Percentiles rank a stretch among this genome's conserved stretches.
Evolutionary conservation across 1,140 invertebrate species (phyloP).

Genomic region (Pissodes strobi): DNA sequence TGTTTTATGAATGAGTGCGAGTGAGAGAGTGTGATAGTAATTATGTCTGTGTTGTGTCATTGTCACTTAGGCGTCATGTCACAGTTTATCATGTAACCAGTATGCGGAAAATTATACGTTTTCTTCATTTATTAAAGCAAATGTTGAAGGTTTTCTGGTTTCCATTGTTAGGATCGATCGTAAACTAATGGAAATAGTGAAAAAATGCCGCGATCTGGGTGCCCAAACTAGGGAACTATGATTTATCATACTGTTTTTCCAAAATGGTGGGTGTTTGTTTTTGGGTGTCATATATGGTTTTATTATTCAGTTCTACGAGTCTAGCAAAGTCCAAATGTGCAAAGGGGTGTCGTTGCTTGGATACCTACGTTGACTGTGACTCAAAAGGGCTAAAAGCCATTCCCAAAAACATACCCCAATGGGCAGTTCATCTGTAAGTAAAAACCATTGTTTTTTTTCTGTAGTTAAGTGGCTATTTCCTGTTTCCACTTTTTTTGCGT

Average conservation of each 20-base stretch:
- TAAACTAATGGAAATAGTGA: constrained; percentile 17
- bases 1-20: no score
- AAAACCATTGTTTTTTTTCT: no score
- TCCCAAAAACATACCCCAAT: constrained; percentile 62
- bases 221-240: constrained; percentile 42
- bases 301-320: constrained; percentile 40
- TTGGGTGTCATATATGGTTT: constrained; percentile 49
- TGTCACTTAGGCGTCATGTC: constrained; percentile 17
- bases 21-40: no score
- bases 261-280: constrained; percentile 55
- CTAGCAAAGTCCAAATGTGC: constrained; percentile 60
- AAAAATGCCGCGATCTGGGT: constrained; percentile 2
- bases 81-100: constrained; percentile 35
- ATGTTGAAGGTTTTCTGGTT: constrained; percentile 5
- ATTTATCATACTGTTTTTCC: constrained; percentile 49
- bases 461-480: no score
- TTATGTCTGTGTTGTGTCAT: no score
- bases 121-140: constrained; percentile 15
- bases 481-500: no score
- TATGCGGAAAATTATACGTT: constrained; percentile 31
- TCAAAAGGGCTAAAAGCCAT: constrained; percentile 62
- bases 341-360: constrained; percentile 63
- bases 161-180: neutral
- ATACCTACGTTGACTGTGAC: constrained; percentile 64
- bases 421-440: constrained; percentile 67